Percentiles rank a stretch among this genome's conserved stretches.
These are phyloP conservation scores for Piprites chloris DNA, from an alignment of 2,113 vertebrate species.

Conservation along the genomic window DNA sequence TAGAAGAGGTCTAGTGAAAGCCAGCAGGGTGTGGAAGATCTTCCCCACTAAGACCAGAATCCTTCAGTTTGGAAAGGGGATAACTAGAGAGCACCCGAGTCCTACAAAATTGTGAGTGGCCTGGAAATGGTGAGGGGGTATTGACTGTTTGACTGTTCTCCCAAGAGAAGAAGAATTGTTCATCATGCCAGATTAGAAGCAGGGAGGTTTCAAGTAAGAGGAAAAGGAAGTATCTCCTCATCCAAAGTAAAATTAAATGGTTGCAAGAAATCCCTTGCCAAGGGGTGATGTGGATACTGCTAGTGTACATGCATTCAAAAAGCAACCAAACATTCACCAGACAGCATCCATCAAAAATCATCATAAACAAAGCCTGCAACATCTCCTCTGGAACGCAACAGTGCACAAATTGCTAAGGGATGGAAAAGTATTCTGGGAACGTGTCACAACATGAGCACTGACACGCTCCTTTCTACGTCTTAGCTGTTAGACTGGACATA, in stretches of 20 bases:
- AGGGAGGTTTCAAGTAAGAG: not conserved
- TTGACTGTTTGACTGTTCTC: not conserved
- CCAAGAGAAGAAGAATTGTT: not conserved
- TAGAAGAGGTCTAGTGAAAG: not conserved
- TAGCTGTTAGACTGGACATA: not conserved
- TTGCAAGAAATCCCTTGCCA: not conserved
- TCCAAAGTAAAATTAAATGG: not conserved
- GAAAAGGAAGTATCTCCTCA: not conserved
- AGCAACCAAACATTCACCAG: not conserved
- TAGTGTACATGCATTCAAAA: not conserved
- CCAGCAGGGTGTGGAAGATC: not conserved
- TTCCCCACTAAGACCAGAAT: not conserved
- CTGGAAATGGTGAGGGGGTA: not conserved
- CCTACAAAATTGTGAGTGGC: not conserved
- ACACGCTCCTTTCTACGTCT: not conserved
- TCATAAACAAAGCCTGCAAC: not conserved
- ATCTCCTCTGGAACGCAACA: not conserved
- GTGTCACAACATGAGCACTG: fast-evolving
- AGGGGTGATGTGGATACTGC: not conserved
- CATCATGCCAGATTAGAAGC: not conserved
- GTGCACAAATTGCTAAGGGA: not conserved
- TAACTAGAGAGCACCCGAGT: not conserved
- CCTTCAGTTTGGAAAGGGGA: not conserved
- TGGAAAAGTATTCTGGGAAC: not conserved
- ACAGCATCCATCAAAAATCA: not conserved